Evolutionary conservation across 1,140 invertebrate species (phyloP), one percentile per base, ranked within the genome.

Genomic region (Hesperophylax magnus): DNA sequence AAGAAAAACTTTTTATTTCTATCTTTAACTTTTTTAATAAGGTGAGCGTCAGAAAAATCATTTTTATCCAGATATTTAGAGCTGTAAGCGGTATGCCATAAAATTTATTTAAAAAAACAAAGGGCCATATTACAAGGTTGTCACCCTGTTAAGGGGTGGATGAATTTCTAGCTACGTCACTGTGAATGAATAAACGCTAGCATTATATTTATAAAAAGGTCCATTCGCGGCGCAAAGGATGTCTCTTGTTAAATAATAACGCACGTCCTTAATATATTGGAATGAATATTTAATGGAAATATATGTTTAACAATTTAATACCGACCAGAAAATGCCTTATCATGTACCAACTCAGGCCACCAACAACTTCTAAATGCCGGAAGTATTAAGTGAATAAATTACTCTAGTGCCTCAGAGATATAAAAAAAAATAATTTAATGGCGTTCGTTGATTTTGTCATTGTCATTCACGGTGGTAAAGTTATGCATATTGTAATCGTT

Each of bases 321-420:
- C 53, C 39, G 78, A 18, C 58, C 15, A 22, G 65, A 83, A 81
- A 81, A 81, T 79, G 82, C 77, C 65, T 77, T 79, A 83, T 83
- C 82, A 83, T 78, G 78, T 65, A 80, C 60, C 20, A 53, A 27
- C 22, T 31, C 47, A 1, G 53, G 14, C 27, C 47, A 34, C 53
- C 22, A 15, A 53, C 53, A 71, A 58, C 67, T 63, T 63, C 69
- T 75, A 53, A 79, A 74, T 67, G 71, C 82, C 82, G 82, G 82
- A 83, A 83, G 78, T 83, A 79, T 83, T 81, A 83, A 81, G 72
- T 79, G 82, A 81, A 83, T 83, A 83, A 76, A 81, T 71, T 39
- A 71, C 53, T 20, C 22, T 18, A 71, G 53, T 47, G 39, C 17
- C 39, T 20, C 67, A n/a, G 14, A 20, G 63, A 67, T 67, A n/a